Evolutionary conservation across 35 echinoderm and acorn worm genomes (phyloP).

Genomic region (Heliocidaris tuberculata): DNA sequence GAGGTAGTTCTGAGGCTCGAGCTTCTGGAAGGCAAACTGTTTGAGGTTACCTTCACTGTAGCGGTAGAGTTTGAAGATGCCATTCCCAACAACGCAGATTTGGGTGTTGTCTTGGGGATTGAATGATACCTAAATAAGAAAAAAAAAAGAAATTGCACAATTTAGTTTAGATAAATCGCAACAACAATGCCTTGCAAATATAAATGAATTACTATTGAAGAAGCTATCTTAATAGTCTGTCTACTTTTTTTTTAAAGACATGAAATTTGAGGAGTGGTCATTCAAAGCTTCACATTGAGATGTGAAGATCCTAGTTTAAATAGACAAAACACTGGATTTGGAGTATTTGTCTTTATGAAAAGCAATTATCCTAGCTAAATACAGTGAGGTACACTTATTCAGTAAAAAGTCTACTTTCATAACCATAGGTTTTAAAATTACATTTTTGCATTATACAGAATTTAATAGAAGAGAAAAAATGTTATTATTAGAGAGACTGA

Average conservation of each 20-base stretch:
- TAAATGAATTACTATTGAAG: background rate
- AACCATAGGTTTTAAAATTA: background rate
- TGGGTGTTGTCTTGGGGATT: conserved; percentile 99
- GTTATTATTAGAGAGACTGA: too few relatives aligned
- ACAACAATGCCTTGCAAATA: background rate
- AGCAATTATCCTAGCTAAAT: background rate
- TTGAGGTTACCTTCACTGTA: conserved; percentile 99
- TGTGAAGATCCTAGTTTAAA: too few relatives aligned
- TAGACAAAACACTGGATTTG: too few relatives aligned
- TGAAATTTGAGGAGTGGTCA: background rate
- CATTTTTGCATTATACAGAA: too few relatives aligned
- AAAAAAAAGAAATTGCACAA: conserved; percentile 6
- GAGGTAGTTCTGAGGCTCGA: conserved; percentile 95
- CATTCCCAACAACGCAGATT: conserved; percentile 93
- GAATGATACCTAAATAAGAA: conserved; percentile 81
- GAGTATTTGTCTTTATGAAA: background rate
- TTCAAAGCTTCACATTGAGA: background rate
- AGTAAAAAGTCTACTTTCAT: background rate
- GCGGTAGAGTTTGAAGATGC: conserved; percentile 98
- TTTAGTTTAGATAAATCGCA: background rate
- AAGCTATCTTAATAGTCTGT: background rate
- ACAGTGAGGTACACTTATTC: background rate
- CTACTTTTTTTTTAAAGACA: background rate
- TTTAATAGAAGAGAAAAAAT: too few relatives aligned
- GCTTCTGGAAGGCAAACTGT: conserved; percentile 99